Base-by-base conservation (phyloP, 2,797 vertebrate species). In the Platalea minor region DNA sequence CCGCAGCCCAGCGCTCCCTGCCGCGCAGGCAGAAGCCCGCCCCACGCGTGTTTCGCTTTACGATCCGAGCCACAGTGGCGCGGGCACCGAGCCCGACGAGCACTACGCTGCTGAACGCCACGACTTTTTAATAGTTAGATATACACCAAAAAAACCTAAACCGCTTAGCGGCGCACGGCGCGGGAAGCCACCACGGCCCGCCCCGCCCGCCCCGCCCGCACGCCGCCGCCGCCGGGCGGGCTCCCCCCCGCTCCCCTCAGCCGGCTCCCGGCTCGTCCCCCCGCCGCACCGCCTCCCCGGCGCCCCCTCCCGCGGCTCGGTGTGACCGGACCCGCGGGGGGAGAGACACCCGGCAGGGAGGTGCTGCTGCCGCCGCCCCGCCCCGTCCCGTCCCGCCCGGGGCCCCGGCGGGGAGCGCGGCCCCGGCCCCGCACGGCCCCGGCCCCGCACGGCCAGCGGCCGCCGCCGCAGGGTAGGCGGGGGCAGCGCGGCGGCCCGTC, bases 271-370 rank as follows among this genome's bases (percentile, higher is more conserved):
- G 29, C 37, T 25, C 12, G 39, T 11, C 43, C 46, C 33, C 35
- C n/a, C 35, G 35, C 35, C 35, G 35, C 35, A 35, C 35, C 35
- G 35, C 35, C 35, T 35, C 35, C 35, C 51, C 18, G 20, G n/a
- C 53, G 45, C 35, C 46, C 43, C 8, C 35, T 33, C 28, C 45
- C 29, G 25, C 33, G 1, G 19, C 35, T 16, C 45, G 13, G 46
- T 4, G 13, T 0, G 28, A 5, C 54, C 37, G 7, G 33, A 13
- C 3, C 2, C 10, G 4, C 0, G 1, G 5, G 14, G 2, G 3
- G 28, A 20, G 5, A 2, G 12, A 21, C 41, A 2, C 13, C 7
- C 1, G 0, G 0, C 46, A 18, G 11, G 1, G 1, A 28, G 11
- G 8, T 2, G 5, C 48, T 1, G 6, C 7, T 35, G 35, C 35